Evolutionary conservation across 2,888 invertebrate genomes (phyloP), one percentile per base, ranked within the genome.

Genomic region (Tenthredo mesomela): DNA sequence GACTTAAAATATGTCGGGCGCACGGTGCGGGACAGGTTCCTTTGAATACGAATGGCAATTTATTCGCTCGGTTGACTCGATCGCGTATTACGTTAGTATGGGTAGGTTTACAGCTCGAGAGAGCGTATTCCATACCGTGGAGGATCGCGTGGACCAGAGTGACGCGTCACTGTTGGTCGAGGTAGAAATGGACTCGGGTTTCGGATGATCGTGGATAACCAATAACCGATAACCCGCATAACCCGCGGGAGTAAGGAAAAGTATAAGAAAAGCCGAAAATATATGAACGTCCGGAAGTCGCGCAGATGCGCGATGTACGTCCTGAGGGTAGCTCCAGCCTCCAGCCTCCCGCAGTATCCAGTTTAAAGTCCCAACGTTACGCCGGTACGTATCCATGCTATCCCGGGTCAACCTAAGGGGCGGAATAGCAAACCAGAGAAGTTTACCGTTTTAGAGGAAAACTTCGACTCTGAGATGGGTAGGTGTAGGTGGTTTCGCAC

Each of bases 31-130:
- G 47, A 47, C 80, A 73, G 73, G 84, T 73, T 73, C 84, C 54
- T 84, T 84, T 71, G 84, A 84, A 84, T 84, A 84, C 73, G 73
- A 84, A 84, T 84, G 58, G 73, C 73, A 75, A 84, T 84, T 84
- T 84, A 84, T 84, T 84, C 84, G 84, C 73, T 73, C 84, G 73
- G 61, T 75, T 73, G 71, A 73, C 73, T 73, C 71, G 21, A 10
- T 40, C 40, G 40, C 40, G 40, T 43, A 10, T 61, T 10, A 21
- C 25, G 21, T 25, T 21, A 10, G 25, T 61, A 25, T 21, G 61
- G 61, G 61, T 67, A 33, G 67, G 29, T 67, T 67, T 67, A 67
- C 29, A 33, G 67, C 18, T 67, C 33, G 33, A 61, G 61, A 29
- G 33, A 67, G 3, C 29, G 15, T 29, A 15, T 29, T 33, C 65